Percentiles rank a stretch among this genome's conserved stretches.
Conservation (phyloP, 2,797 vertebrate species). For the Xenentodon cancila region DNA sequence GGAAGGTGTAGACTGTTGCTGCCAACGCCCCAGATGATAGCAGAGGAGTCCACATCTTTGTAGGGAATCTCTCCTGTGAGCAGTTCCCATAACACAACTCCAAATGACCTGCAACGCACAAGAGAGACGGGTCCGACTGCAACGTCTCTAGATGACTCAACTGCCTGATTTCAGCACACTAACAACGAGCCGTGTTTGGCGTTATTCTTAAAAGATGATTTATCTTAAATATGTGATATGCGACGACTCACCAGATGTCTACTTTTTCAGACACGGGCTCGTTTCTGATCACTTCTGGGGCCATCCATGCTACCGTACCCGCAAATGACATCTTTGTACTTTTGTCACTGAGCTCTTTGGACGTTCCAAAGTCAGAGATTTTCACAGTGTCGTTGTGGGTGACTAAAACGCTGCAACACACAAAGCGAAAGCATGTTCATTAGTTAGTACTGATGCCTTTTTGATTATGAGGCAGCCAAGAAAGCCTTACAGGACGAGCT, state of each 20-base stretch:
- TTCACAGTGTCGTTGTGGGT: constrained; percentile 95
- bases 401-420: constrained; percentile 89
- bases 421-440: background rate
- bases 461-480: background rate
- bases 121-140: background rate
- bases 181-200: background rate
- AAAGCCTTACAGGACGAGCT: background rate
- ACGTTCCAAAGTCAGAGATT: constrained; percentile 98
- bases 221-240: background rate
- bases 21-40: constrained; percentile 99
- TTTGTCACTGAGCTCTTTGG: constrained; percentile 98
- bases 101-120: constrained; percentile 89
- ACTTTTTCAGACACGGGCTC: constrained; percentile 99
- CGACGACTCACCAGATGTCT: constrained; percentile 93
- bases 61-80: constrained; percentile 98
- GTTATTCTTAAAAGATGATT: background rate
- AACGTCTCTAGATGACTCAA: too few relatives aligned
- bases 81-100: constrained; percentile 98
- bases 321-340: constrained; percentile 99
- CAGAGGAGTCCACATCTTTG: constrained; percentile 98
- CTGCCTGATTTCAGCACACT: background rate
- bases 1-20: constrained; percentile 99
- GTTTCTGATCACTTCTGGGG: constrained; percentile 97
- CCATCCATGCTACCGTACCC: constrained; percentile 99
- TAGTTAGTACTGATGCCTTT: background rate